These are phyloP conservation scores for Polydrusus pterygomalis DNA, from an alignment of 2,888 invertebrate species.

Conservation along the genomic window DNA sequence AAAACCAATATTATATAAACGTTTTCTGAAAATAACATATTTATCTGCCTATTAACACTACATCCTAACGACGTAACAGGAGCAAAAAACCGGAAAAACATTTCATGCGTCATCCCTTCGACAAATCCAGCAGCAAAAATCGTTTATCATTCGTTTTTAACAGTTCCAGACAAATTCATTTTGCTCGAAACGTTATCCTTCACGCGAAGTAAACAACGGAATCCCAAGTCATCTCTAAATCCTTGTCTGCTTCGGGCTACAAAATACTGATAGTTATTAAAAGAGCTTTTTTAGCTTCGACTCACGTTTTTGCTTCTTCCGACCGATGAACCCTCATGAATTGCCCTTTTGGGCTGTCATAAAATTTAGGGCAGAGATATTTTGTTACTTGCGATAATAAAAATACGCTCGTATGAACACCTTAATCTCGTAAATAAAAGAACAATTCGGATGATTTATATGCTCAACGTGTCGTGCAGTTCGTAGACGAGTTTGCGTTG, in stretches of 20 bases:
- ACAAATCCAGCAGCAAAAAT: conserved; percentile 34
- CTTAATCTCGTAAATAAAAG: conserved; percentile 31
- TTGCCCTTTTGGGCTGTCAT: conserved; percentile 39
- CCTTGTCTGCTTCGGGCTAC: conserved; percentile 63
- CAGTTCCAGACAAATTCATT: conserved; percentile 52
- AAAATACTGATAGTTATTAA: conserved; percentile 65
- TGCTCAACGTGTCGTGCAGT: conserved; percentile 3
- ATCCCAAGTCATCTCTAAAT: conserved; percentile 65
- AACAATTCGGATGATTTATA: conserved; percentile 25
- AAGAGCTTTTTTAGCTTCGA: conserved; percentile 57
- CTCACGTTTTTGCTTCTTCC: conserved; percentile 51
- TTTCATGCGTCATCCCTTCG: conserved; percentile 33
- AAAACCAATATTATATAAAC: not conserved
- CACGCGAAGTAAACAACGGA: conserved; percentile 64
- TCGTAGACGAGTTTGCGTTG: not conserved
- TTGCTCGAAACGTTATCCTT: conserved; percentile 51
- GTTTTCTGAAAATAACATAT: not conserved
- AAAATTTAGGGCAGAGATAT: conserved; percentile 32
- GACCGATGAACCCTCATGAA: conserved; percentile 48
- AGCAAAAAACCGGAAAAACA: conserved; percentile 28
- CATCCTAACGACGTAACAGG: not conserved
- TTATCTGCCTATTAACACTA: conserved; percentile 6
- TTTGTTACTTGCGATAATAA: conserved; percentile 29
- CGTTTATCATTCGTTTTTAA: conserved; percentile 53
- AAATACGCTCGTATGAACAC: conserved; percentile 28